phyloP scores from a whole-genome alignment of 2,888 invertebrate species.

The Macaria liturata region DNA sequence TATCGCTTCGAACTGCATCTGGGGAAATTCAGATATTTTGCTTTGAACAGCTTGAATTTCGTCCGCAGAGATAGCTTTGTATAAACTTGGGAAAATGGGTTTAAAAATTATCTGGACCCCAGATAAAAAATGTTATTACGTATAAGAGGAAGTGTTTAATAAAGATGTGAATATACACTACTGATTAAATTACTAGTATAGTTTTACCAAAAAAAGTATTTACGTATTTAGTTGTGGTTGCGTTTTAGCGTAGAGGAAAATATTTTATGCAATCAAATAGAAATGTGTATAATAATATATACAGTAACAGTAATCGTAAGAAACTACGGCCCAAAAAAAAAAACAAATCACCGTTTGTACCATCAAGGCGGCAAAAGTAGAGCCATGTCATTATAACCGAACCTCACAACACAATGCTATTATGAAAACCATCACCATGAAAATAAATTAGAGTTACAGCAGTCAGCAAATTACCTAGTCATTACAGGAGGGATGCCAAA shows the following conservation, averaged over 20 bases:
- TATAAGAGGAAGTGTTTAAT: too few species aligned
- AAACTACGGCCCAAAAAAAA: too few species aligned
- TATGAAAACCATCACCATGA: slow-evolving; percentile 17
- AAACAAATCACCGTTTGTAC: too few species aligned
- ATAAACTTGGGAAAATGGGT: not conserved
- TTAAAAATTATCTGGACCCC: not conserved
- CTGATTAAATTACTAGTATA: too few species aligned
- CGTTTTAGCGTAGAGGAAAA: too few species aligned
- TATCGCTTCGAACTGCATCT: slow-evolving; percentile 10
- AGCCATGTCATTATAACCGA: not conserved
- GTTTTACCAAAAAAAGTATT: too few species aligned
- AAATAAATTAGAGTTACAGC: slow-evolving; percentile 16
- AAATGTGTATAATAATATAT: too few species aligned
- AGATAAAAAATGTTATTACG: too few species aligned
- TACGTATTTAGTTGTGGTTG: too few species aligned
- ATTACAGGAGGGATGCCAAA: slow-evolving; percentile 11
- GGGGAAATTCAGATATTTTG: slow-evolving; percentile 13
- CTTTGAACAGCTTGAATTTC: slow-evolving; percentile 7
- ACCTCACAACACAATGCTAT: slow-evolving; percentile 1
- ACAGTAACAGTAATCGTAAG: too few species aligned
- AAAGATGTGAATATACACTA: too few species aligned
- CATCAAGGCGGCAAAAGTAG: not conserved
- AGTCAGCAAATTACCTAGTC: slow-evolving; percentile 12
- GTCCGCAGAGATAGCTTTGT: not conserved
- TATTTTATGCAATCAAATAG: too few species aligned